Base-by-base conservation (phyloP, 1,140 invertebrate genomes). In the Pachyrhynchus sulphureomaculatus region DNA sequence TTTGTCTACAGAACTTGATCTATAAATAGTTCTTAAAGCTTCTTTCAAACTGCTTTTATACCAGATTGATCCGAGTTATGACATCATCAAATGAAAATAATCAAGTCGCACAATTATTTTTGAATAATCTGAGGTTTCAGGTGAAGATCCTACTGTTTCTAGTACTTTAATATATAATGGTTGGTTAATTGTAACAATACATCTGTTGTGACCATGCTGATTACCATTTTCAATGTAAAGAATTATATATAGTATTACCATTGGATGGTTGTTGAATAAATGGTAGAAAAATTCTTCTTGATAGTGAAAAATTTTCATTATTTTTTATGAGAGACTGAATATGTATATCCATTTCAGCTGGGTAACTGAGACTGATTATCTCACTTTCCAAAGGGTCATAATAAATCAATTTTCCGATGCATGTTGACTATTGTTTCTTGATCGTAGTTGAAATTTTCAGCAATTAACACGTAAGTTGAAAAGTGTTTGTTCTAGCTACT, bases 91-190 rank as follows among this genome's bases (percentile, higher is more conserved):
- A n/a, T n/a, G n/a, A n/a, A n/a, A n/a, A n/a, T n/a, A n/a, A n/a
- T n/a, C n/a, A n/a, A n/a, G n/a, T n/a, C n/a, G n/a, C n/a, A n/a
- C n/a, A n/a, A n/a, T n/a, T n/a, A n/a, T 47, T 59, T 66, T 34
- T 15, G 66, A 72, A 68, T 73, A 33, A 51, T 73, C 65, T 49
- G 68, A 65, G 63, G 6, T 47, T 66, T 63, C 59, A 51, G 70
- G 64, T 15, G 75, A 68, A 24, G 68, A 62, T n/a, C n/a, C n/a
- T 67, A 77, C 65, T 23, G 79, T 77, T 72, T 77, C 74, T 48
- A 72, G 72, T 42, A 77, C 76, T 76, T 79, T 80, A 9, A 61
- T 62, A 66, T 77, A 80, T 8, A 77, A 66, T 15, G 72, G 74
- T 54, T 75, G 73, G 45, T 76, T 73, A 54, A 75, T 74, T 66